Conservation (phyloP, 2,888 invertebrate species). For the Archaeoteleia sp. region DNA sequence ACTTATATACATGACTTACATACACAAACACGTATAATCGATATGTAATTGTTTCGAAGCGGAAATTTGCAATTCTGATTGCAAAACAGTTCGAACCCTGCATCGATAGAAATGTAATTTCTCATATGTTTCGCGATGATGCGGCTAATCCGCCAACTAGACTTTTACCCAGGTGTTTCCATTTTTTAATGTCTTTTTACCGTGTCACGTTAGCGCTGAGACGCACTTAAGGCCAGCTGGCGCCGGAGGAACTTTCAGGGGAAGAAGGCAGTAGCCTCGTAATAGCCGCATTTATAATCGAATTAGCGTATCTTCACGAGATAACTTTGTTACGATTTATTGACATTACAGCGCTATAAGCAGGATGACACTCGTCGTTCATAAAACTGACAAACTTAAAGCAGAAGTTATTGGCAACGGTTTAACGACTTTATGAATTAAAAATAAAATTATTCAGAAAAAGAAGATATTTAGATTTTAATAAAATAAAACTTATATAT, state of each 20-base stretch:
- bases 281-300: slow-evolving; percentile 57
- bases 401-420: background rate
- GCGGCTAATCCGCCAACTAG: slow-evolving; percentile 26
- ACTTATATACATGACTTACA: too few relatives aligned
- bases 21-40: too few relatives aligned
- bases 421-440: background rate
- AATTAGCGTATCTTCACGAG: slow-evolving; percentile 55
- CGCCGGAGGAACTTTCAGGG: slow-evolving; percentile 39
- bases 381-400: slow-evolving; percentile 16
- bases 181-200: slow-evolving; percentile 43
- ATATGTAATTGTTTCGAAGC: too few relatives aligned
- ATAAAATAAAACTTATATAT: slow-evolving; percentile 6
- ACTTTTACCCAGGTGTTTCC: slow-evolving; percentile 40
- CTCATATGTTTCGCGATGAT: slow-evolving; percentile 20
- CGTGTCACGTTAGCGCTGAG: slow-evolving; percentile 39
- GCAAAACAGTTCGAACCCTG: too few relatives aligned
- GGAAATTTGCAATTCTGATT: too few relatives aligned
- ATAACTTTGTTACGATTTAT: slow-evolving; percentile 45
- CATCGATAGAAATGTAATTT: background rate
- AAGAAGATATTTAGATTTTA: background rate
- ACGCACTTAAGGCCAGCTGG: slow-evolving; percentile 53
- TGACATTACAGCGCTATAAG: slow-evolving; percentile 19
- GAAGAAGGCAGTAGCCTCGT: slow-evolving; percentile 32
- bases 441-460: slow-evolving; percentile 1
- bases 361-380: slow-evolving; percentile 1